Evolutionary conservation across 2,113 vertebrate genomes (phyloP), one percentile per base, ranked within the genome.

Genomic region (Chrysemys picta): DNA sequence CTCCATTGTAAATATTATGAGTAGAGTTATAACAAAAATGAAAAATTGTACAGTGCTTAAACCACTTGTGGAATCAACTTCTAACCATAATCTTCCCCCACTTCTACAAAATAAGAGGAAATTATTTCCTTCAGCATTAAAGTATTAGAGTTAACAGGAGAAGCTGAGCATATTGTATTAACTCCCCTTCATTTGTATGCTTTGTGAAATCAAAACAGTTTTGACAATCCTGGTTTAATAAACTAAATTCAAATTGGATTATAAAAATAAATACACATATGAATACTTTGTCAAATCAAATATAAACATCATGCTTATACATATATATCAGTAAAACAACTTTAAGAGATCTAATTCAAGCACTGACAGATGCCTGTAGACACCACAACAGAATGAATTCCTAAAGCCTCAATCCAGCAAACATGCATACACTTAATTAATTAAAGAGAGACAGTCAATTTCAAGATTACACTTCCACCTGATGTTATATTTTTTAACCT

Each of bases 21-120:
- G 59, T 21, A 53, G 89, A 95, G 91, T 78, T 27, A 5, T 75
- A 88, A 59, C 1, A 85, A 95, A 96, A 90, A 90, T 45, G 42
- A 90, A 95, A 96, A 92, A 94, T 79, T 95, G 86, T 78, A 84
- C 57, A 90, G 72, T 57, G 79, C 52, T 94, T 95, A 75, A 94
- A 96, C 87, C 95, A 91, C 91, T 93, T 62, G 85, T 24, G 84
- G 94, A 92, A 95, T 83, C 72, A 84, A 90, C 82, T 78, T 88
- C 93, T 91, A 96, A 97, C 95, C 94, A 96, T 95, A 97, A 97
- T 96, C 90, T 91, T 93, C 84, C 91, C 84, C 88, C 84, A 82
- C n/a, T 83, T 47, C 65, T 94, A 80, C 84, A 96, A 87, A 38
- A 93, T 5, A 19, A 92, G 27, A 85, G 59, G 8, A 87, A 95